Evolutionary conservation across 1,140 invertebrate genomes (phyloP).

Genomic region (Philopotamus ludificatus): DNA sequence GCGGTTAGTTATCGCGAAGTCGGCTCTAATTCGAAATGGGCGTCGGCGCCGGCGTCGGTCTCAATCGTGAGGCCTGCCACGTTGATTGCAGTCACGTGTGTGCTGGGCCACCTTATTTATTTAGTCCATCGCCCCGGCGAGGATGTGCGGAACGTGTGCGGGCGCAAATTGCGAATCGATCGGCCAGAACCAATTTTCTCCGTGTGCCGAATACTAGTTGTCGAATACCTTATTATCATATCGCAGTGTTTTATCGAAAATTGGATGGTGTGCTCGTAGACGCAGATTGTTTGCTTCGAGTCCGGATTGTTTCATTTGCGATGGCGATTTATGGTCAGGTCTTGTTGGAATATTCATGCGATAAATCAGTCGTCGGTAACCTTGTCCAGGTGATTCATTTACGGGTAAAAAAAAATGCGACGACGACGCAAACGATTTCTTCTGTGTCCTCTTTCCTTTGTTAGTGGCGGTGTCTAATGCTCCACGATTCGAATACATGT

Average conservation of each 20-base stretch:
- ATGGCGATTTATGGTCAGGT: too few species aligned
- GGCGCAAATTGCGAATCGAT: background rate
- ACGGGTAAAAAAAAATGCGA: too few species aligned
- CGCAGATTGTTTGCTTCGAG: too few species aligned
- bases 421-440: too few species aligned
- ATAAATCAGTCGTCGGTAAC: too few species aligned
- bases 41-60: background rate
- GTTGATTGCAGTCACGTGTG: background rate
- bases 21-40: background rate
- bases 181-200: background rate
- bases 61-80: background rate
- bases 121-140: background rate
- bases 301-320: too few species aligned
- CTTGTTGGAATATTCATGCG: too few species aligned
- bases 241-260: background rate
- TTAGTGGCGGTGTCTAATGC: too few species aligned
- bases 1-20: background rate
- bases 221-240: slow-evolving; percentile 6
- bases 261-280: too few species aligned
- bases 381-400: too few species aligned
- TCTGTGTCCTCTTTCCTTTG: too few species aligned
- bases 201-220: slow-evolving; percentile 1
- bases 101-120: background rate
- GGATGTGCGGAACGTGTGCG: background rate
- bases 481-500: too few species aligned